These are phyloP conservation scores for Oophaga pumilio DNA, from an alignment of 2,113 vertebrate genomes.

Conservation along the genomic window DNA sequence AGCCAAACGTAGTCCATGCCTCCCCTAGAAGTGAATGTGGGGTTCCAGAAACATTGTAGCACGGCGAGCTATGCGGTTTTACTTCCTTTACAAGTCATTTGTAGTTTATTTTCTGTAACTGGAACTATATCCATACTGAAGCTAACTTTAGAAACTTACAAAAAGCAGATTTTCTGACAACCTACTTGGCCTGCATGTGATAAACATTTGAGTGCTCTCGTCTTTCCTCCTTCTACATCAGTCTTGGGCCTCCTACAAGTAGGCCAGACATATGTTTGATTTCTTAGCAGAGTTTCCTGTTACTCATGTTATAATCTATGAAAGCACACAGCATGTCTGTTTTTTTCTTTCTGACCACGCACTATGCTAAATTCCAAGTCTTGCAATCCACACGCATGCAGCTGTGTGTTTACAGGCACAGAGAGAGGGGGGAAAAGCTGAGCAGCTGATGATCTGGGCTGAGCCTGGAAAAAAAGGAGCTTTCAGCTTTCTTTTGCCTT, in stretches of 20 bases:
- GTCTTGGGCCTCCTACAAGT: slow-evolving; percentile 31
- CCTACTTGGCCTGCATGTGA: slow-evolving; percentile 22
- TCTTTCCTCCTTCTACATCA: not conserved
- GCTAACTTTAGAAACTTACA: slow-evolving; percentile 19
- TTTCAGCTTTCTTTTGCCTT: not conserved
- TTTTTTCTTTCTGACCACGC: slow-evolving; percentile 47
- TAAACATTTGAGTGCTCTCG: not conserved
- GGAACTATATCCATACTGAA: not conserved
- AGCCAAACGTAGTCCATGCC: no score
- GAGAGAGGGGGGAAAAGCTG: slow-evolving; percentile 43
- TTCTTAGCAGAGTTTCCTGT: slow-evolving; percentile 48
- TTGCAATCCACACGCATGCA: slow-evolving; percentile 59
- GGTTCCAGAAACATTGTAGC: no score
- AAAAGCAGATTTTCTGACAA: slow-evolving; percentile 32
- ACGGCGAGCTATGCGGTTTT: no score
- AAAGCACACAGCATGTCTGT: slow-evolving; percentile 29
- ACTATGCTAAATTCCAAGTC: slow-evolving; percentile 54
- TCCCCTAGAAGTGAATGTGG: no score
- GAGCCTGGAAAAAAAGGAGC: slow-evolving; percentile 22
- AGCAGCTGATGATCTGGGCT: not conserved
- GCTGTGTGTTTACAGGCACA: slow-evolving; percentile 58
- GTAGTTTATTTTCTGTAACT: not conserved
- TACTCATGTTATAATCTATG: slow-evolving; percentile 40
- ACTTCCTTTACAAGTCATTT: no score
- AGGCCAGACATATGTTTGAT: slow-evolving; percentile 46